Evolutionary conservation across 2,797 vertebrate species (phyloP), one percentile per base, ranked within the genome.

Genomic region (Eulemur rubriventer): DNA sequence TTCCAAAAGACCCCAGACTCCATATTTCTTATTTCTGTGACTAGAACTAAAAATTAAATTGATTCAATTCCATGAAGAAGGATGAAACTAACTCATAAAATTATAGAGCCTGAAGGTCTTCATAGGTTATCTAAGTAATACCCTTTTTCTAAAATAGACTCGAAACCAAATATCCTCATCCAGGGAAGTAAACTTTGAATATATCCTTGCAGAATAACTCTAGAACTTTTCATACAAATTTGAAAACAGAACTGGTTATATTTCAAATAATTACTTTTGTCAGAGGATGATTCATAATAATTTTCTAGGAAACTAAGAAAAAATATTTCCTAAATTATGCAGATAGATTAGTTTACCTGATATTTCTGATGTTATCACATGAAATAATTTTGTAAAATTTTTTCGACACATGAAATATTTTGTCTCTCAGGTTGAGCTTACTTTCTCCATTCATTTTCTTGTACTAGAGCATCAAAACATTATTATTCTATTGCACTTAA

Each of bases 31-130:
- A 82, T 67, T 82, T 69, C 12, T 57, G 30, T 89, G 79, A 89
- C 20, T 89, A 33, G 61, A 94, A 73, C 48, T 85, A 33, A 82
- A 90, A 82, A 48, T 69, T 67, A 94, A 91, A 73, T 93, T 50
- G 67, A 96, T 63, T 82, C 18, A 89, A 18, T 88, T 89, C 57
- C 0, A 30, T 55, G 38, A 89, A 97, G 61, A 81, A 93, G 9
- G 20, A 91, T 91, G 43, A 91, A 95, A 81, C 33, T 55, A 85
- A 61, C 43, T 82, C 4, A 75, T 67, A 85, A 86, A 95, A 91
- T 93, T 94, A 57, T 57, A 88, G 17, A 91, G 35, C 26, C 67
- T 84, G 63, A 80, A 67, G 59, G 55, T 85, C 41, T 78, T 57
- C 22, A 38, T 43, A 73, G 41, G 61, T 82, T 90, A 67, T 75